Conservation (phyloP, 1,140 invertebrate genomes). For the Brachionus koreanus region DNA sequence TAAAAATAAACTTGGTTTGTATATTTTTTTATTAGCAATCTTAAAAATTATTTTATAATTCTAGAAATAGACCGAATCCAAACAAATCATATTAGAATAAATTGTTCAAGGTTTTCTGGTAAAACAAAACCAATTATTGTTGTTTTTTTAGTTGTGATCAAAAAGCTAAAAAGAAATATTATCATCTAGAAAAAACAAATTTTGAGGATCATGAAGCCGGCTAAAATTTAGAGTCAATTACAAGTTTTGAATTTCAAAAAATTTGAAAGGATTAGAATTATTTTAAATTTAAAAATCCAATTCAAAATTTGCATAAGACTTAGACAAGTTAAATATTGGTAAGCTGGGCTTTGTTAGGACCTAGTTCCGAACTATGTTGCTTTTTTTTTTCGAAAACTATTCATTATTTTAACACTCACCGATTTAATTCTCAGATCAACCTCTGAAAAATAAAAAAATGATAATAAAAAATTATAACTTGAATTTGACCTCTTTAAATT, state of each 20-base stretch:
- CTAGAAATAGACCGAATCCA: neutral
- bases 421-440: too few species aligned
- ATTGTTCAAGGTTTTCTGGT: neutral
- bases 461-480: too few species aligned
- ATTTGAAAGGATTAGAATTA: neutral
- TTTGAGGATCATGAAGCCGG: neutral
- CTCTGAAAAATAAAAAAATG: too few species aligned
- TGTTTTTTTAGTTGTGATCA: neutral
- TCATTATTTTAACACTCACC: too few species aligned
- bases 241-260: conserved; percentile 2
- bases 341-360: neutral
- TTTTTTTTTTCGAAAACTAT: neutral
- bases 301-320: conserved; percentile 24
- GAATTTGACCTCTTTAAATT: too few species aligned
- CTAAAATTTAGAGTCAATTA: neutral
- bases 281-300: neutral
- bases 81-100: neutral
- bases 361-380: neutral
- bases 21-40: neutral
- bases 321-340: neutral
- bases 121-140: neutral
- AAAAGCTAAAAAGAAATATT: neutral
- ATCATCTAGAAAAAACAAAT: neutral
- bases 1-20: neutral
- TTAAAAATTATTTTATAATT: neutral